Base-by-base conservation (phyloP, 2,888 invertebrate species). In the Drosophila vallismaia region DNA sequence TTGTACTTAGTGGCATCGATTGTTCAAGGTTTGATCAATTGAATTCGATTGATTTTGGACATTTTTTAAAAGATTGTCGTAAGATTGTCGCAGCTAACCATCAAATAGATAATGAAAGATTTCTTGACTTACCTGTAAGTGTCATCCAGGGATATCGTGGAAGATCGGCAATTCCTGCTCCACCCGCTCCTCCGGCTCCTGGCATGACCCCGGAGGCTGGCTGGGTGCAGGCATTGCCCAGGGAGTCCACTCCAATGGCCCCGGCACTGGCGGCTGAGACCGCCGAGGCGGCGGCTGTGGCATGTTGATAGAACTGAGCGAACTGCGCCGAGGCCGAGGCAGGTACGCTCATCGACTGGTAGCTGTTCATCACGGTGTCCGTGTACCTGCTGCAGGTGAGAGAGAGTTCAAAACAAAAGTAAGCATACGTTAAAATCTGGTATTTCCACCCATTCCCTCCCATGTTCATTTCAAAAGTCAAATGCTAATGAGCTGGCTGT, bases 141-240 rank as follows among this genome's bases (percentile, higher is more conserved):
- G 97, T 96, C 97, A 98, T 97, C 97, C 97, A 98, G 51, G 97
- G 97, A 92, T 98, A 97, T 90, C 97, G 94, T 60, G 97, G 97
- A 91, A 97, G 96, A 93, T 97, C 97, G 52, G 97, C 96, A 91
- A 97, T 95, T 64, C 97, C 96, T 92, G 64, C 60, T 31, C 97
- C 97, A 73, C 96, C 96, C 70, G 96, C 95, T 24, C 91, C 92
- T 14, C 92, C 91, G 44, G 91, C 89, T 4, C 82, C 82, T 64
- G 94, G 93, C 69, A 93, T 93, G 49, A 93, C 92, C 42, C 92
- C 93, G 50, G 93, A 92, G 83, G 95, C 94, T 70, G 94, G 94
- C 91, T 96, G 95, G 74, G 95, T 94, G 93, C 97, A 97, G 59
- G 95, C 94, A 83, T 95, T 95, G 73, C 97, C 94, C 89, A 97